phyloP scores from a whole-genome alignment of 1,140 invertebrate species.

The Heliconius congener region DNA sequence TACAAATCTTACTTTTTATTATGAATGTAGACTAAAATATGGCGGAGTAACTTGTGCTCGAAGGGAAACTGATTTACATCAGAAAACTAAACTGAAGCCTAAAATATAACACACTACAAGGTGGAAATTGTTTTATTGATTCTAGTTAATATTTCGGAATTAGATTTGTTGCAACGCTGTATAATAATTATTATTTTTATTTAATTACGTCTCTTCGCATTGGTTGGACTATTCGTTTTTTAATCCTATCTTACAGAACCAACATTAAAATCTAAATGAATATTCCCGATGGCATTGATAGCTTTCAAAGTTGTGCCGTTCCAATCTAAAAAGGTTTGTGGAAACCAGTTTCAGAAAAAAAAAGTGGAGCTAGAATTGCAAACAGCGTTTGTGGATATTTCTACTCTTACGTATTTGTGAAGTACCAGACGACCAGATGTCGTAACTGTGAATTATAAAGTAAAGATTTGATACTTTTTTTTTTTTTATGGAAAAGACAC shows the following conservation, averaged over 20 bases:
- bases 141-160: not conserved
- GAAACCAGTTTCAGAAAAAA: slow-evolving; percentile 31
- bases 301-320: slow-evolving; percentile 26
- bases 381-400: slow-evolving; percentile 22
- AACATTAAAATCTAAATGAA: slow-evolving; percentile 33
- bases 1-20: not conserved
- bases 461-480: not conserved
- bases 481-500: too few relatives aligned
- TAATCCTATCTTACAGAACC: not conserved
- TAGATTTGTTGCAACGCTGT: not conserved
- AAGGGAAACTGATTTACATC: too few relatives aligned
- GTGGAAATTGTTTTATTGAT: not conserved
- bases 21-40: too few relatives aligned
- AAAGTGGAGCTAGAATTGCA: slow-evolving; percentile 23
- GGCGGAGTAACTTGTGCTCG: too few relatives aligned
- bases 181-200: not conserved
- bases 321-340: slow-evolving; percentile 29
- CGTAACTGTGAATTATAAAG: not conserved
- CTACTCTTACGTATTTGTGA: slow-evolving; percentile 3
- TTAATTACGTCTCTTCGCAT: not conserved
- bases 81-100: not conserved
- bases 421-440: not conserved
- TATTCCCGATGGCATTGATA: slow-evolving; percentile 30
- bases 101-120: not conserved
- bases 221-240: not conserved